Percentiles rank a stretch among this genome's conserved stretches.
These are phyloP conservation scores for Aleiodes leptofemur DNA, from an alignment of 2,888 invertebrate species.

Conservation along the genomic window DNA sequence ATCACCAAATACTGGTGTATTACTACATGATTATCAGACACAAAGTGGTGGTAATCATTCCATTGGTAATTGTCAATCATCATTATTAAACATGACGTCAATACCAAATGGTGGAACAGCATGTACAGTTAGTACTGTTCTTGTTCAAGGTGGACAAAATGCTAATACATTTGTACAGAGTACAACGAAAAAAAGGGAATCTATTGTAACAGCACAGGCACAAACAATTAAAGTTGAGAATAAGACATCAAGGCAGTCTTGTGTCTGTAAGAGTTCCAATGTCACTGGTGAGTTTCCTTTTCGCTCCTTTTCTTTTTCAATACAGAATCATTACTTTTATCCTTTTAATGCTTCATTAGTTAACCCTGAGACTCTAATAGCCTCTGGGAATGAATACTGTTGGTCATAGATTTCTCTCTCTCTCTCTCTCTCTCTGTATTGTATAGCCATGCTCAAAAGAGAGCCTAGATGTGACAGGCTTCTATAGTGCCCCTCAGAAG, in stretches of 20 bases:
- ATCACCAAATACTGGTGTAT: slow-evolving; percentile 67
- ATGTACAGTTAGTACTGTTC: slow-evolving; percentile 61
- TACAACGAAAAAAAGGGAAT: slow-evolving; percentile 68
- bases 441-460: slow-evolving; percentile 4
- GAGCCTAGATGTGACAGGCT: slow-evolving; percentile 50
- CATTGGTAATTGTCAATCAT: slow-evolving; percentile 75
- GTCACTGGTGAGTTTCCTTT: slow-evolving; percentile 28
- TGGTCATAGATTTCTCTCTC: neutral
- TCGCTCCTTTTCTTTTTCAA: neutral
- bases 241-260: slow-evolving; percentile 67
- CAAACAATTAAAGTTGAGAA: slow-evolving; percentile 72
- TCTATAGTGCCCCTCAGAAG: slow-evolving; percentile 31
- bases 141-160: slow-evolving; percentile 65
- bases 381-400: slow-evolving; percentile 39
- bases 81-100: slow-evolving; percentile 68
- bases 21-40: slow-evolving; percentile 76
- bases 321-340: slow-evolving; percentile 17
- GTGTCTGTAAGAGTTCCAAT: slow-evolving; percentile 69
- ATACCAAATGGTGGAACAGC: slow-evolving; percentile 64
- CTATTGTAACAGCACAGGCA: slow-evolving; percentile 69
- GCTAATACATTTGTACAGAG: slow-evolving; percentile 59
- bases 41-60: slow-evolving; percentile 55
- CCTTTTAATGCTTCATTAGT: neutral
- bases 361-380: slow-evolving; percentile 26
- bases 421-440: neutral